These are phyloP conservation scores for Onychomys leucogaster DNA, from an alignment of 2,797 vertebrate species.

Conservation along the genomic window DNA sequence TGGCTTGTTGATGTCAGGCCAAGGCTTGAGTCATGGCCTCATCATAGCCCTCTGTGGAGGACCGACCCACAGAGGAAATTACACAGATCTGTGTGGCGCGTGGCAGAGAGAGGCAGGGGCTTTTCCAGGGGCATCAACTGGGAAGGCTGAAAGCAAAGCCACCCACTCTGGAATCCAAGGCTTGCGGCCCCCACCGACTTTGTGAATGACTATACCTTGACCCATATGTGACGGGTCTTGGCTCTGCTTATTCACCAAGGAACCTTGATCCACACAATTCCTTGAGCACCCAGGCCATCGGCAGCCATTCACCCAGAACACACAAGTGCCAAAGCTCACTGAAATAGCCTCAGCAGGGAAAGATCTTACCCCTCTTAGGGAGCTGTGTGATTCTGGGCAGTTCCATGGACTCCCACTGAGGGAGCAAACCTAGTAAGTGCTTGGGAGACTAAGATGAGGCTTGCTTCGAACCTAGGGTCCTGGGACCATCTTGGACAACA, in stretches of 20 bases:
- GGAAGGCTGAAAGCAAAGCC: constrained; percentile 41
- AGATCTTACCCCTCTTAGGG: background rate
- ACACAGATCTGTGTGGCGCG: constrained; percentile 56
- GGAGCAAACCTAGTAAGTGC: background rate
- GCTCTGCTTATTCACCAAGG: background rate
- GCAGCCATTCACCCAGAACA: background rate
- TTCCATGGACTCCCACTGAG: background rate
- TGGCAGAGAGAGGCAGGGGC: constrained; percentile 59
- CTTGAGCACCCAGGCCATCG: background rate
- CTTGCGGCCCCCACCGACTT: background rate
- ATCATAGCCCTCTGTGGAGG: constrained; percentile 29
- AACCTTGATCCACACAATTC: background rate
- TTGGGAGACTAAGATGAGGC: background rate
- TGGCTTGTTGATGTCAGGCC: constrained; percentile 20
- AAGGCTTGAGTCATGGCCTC: constrained; percentile 72
- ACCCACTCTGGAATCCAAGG: background rate
- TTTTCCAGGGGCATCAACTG: constrained; percentile 72
- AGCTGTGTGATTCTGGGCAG: background rate
- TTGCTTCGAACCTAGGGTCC: background rate
- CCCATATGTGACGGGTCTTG: background rate
- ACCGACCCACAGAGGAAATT: constrained; percentile 79
- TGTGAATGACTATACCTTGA: background rate
- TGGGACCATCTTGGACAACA: background rate
- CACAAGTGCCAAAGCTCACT: background rate
- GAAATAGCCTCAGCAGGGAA: background rate